Evolutionary conservation across 2,888 invertebrate genomes (phyloP), one percentile per base, ranked within the genome.

Genomic region (Strigamia crassipes): DNA sequence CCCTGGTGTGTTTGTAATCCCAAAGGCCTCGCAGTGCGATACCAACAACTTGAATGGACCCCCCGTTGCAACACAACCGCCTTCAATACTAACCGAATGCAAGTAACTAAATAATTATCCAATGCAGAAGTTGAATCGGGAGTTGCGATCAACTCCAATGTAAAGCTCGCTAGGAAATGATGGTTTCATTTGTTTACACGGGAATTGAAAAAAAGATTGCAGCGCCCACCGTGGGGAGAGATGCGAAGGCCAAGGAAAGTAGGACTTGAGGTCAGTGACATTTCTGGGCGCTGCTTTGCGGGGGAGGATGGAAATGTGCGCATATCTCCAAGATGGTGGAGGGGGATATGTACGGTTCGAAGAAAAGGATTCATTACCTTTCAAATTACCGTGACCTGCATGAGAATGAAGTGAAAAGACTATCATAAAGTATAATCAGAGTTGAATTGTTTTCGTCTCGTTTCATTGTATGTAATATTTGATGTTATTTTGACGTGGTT

Each of bases 341-440:
- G 21, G 56, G 51, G 56, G 56, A 56, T 56, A 18, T 18, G 46
- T n/a, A 5, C 21, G 56, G 56, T 56, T 56, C 56, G 56, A 18
- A 56, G 56, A 56, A 56, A 56, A 56, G 56, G 56, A 56, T 56
- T 56, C 56, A 56, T 56, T 56, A 56, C 56, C 56, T 56, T 56
- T 56, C 21, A 56, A 56, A 56, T 56, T 56, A 56, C 56, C 56
- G 56, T 56, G 56, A 56, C 56, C 56, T 56, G 56, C 56, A 56
- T 56, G 56, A n/a, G 56, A 56, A 56, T 56, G 56, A 56, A 56
- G 56, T 18, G 21, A 8, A 56, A 18, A 18, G 8, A 56, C 18
- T 56, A 56, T 56, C 56, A 56, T 56, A 56, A 56, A 56, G 56
- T 56, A 56, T 56, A 56, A 56, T 56, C 56, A 56, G 56, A 18